Base-by-base conservation (phyloP, 1,140 invertebrate species). In the Atopsyche davidsoni region DNA sequence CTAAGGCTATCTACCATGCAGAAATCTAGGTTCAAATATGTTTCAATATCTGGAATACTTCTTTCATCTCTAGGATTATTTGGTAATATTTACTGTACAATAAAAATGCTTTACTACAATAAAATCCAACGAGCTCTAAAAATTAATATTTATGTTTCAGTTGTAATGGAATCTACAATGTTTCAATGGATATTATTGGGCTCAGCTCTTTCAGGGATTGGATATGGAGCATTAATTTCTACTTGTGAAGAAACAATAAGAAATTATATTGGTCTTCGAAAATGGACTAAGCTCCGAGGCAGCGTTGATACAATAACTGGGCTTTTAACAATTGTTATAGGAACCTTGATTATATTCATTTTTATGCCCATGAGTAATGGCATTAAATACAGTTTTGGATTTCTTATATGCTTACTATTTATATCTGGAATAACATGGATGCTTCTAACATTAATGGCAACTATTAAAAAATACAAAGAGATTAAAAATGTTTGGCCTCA, bases 21-120 rank as follows among this genome's bases (percentile, higher is more conserved):
- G 3, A 75, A 71, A 52, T 65, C 70, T 23, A 72, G 70, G 60
- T 70, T 64, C 39, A 70, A 73, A 59, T 72, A 70, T 49, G 51
- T 73, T 10, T 55, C 61, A 32, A 56, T 67, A 2, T 39, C 62
- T 39, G 72, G 71, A 14, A 59, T 69, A 9, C 42, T 66, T 23
- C 53, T 66, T 45, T 66, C 69, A 38, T 63, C 66, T 9, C 53
- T 57, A 41, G 66, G 67, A 31, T 65, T 66, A 59, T 70, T 69
- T 62, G 59, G 72, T 75, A 66, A 58, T 64, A 39, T 22, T 34
- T 25, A 0, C n/a, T n/a, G n/a, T n/a, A n/a, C n/a, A n/a, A n/a
- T n/a, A n/a, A n/a, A n/a, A n/a, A n/a, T n/a, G n/a, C n/a, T n/a
- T n/a, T n/a, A n/a, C n/a, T n/a, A n/a, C n/a, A n/a, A n/a, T n/a